Evolutionary conservation across 2,797 vertebrate genomes (phyloP), one percentile per base, ranked within the genome.

Genomic region (Amazona ochrocephala): DNA sequence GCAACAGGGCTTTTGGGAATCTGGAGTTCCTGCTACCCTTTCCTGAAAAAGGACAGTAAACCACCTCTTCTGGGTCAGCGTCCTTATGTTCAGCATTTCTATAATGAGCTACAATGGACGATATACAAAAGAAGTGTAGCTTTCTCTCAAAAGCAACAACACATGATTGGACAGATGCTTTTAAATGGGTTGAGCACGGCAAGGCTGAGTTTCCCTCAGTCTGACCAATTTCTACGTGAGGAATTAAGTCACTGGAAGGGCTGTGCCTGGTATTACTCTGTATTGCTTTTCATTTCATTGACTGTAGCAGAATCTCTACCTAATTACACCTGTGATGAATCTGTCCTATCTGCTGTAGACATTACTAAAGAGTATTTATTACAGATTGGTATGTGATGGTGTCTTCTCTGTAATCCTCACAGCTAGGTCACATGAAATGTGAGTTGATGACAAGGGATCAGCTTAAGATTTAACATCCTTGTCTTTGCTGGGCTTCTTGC

Each of bases 331-430:
- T 1, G 0, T 65, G 65, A 95, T 85, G 34, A 93, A 94, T 93
- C 84, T 93, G 65, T 97, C 81, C 75, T 84, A 21, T 70, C 48
- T 26, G 54, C 62, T 80, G 78, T 23, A 87, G 90, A 70, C 65
- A 45, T 58, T 90, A 48, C 27, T 83, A 61, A 87, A 53, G 61
- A 87, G 68, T 58, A 53, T 87, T 95, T 90, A 37, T 78, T 87
- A 80, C 68, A 78, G 50, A 68, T 27, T 21, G 45, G 39, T 79
- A 26, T 60, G 29, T 9, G 6, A 34, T 60, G 66, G 54, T 68
- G 66, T 89, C 67, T 77, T 77, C 67, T 79, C 60, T 77, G 13
- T 39, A 93, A 92, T 66, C 53, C 30, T 71, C n/a, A 8, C 58
- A 83, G 48, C 30, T 29, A 75, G 45, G 81, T 68, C 62, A 65